Evolutionary conservation across 2,797 vertebrate species (phyloP), one percentile per base, ranked within the genome.

Genomic region (Takifugu rubripes): DNA sequence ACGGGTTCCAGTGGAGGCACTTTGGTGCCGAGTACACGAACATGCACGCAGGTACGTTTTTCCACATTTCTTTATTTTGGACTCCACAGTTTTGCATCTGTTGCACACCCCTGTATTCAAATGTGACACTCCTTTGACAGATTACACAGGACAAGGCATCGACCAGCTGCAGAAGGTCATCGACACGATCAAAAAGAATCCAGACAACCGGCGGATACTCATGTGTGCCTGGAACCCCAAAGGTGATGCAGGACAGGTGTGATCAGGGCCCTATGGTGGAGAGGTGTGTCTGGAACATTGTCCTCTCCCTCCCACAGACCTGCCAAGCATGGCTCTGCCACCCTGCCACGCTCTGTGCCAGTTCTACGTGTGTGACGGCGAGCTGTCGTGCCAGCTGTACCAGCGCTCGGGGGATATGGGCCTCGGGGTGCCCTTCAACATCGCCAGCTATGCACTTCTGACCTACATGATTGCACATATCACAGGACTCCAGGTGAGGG

Each of bases 1-100:
- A 98, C 62, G 97, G 97, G 33, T 99, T 98, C 84, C 97, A 99
- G 70, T 99, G 97, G 96, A 92, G 97, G 72, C 96, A 99, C 80
- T 99, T 93, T 84, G 97, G 97, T 58, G 96, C 96, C 1, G 93
- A 98, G 56, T 99, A 99, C 87, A 94, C 91, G 81, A 82, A 95
- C 84, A 94, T 95, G 93, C 88, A 94, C 36, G 81, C 93, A 90
- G 96, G 97, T 99, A 83, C 5, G 25, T 24, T 3, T 7, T 43
- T 21, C 48, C 44, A 5, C 6, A 24, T 9, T 33, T 1, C 3
- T 33, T 33, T 1, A 11, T 10, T 9, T 9, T 2, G 3, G 10
- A 11, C 33, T 9, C 1, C 33, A 11, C 8, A 3, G 33, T 33
- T 33, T 11, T 11, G 5, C 33, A 11, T 33, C 33, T 9, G 33